Percentiles rank a stretch among this genome's conserved stretches.
phyloP scores from a whole-genome alignment of 2,888 invertebrate genomes.

The Mycalesis mineus region DNA sequence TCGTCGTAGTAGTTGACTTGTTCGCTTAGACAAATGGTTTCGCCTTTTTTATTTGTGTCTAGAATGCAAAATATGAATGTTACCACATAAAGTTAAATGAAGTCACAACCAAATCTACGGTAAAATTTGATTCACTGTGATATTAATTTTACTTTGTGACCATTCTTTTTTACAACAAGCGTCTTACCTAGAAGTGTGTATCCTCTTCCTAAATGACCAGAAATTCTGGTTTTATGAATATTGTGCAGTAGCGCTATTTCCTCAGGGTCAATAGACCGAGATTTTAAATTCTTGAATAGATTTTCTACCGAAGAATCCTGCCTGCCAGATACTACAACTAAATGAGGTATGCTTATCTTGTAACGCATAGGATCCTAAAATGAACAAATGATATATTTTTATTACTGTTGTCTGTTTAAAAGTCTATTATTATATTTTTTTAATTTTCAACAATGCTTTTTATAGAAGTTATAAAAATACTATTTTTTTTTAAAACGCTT shows the following conservation, averaged over 20 bases:
- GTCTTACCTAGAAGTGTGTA: constrained; percentile 47
- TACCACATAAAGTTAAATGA: background rate
- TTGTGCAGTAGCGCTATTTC: constrained; percentile 55
- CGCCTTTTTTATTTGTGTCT: constrained; percentile 43
- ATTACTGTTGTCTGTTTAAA: no score
- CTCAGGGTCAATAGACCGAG: constrained; percentile 53
- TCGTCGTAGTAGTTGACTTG: constrained; percentile 47
- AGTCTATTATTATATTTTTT: no score
- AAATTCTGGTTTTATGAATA: constrained; percentile 44
- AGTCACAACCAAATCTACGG: no score
- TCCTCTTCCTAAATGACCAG: constrained; percentile 61
- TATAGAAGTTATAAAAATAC: no score
- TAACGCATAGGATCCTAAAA: constrained; percentile 47
- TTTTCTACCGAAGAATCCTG: constrained; percentile 44
- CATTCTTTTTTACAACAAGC: no score
- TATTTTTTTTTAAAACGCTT: no score
- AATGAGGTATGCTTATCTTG: constrained; percentile 46
- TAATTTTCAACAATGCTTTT: no score
- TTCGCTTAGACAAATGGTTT: constrained; percentile 45
- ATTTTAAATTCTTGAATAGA: constrained; percentile 48
- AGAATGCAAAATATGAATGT: no score
- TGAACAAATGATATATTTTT: background rate
- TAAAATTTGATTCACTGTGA: no score
- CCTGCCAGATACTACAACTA: constrained; percentile 53
- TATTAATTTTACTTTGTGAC: no score